Percentiles rank a stretch among this genome's conserved stretches.
These are phyloP conservation scores for Alosa alosa DNA, from an alignment of 2,113 vertebrate species.

Conservation along the genomic window DNA sequence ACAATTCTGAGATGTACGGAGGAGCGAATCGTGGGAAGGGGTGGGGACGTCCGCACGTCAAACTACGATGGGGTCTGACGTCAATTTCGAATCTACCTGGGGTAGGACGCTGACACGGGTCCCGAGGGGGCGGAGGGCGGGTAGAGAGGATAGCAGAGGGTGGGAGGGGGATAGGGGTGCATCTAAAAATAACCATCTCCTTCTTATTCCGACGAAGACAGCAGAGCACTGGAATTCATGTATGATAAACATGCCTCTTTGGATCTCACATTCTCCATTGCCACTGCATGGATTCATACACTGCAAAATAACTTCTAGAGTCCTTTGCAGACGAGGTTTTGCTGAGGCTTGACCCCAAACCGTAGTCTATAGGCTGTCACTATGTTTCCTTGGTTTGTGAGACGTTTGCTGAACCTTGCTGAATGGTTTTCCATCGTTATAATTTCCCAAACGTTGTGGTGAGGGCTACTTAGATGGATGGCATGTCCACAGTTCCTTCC, in stretches of 20 bases:
- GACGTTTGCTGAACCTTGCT: neutral
- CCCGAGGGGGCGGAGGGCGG: constrained; percentile 57
- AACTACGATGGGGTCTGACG: constrained; percentile 88
- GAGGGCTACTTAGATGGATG: neutral
- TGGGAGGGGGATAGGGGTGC: constrained; percentile 18
- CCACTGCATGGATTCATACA: neutral
- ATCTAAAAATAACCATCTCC: constrained; percentile 66
- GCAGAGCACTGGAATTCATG: constrained; percentile 19
- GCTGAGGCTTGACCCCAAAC: neutral
- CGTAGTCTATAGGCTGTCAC: neutral
- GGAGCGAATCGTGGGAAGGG: constrained; percentile 44
- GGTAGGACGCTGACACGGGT: constrained; percentile 69
- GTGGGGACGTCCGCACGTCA: constrained; percentile 84
- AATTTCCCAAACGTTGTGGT: neutral
- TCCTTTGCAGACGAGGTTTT: neutral
- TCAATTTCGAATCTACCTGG: constrained; percentile 82
- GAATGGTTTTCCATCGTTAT: neutral
- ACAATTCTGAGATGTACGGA: constrained; percentile 55
- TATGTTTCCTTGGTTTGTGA: neutral
- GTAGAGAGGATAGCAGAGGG: constrained; percentile 38
- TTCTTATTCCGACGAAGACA: constrained; percentile 32
- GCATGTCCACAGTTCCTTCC: neutral
- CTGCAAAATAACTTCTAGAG: neutral
- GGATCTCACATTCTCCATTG: neutral
- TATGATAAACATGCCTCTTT: neutral